A percentile compares a stretch with the other conserved stretches of the same genome.
Conservation (phyloP, 2,888 invertebrate species). For the Agrotis segetum region DNA sequence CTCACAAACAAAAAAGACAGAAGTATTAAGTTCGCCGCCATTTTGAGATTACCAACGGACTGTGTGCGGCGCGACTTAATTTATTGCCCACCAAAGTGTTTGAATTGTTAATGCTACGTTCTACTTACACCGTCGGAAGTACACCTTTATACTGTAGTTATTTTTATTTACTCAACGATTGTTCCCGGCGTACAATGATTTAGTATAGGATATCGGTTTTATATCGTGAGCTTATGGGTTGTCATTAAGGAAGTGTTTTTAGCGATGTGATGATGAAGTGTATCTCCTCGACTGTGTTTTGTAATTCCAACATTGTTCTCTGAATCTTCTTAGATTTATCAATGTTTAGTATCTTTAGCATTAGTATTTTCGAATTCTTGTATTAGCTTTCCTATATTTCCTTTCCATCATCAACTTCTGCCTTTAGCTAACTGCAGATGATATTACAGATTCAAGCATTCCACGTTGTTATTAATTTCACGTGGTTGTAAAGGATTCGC, state of each 20-base stretch:
- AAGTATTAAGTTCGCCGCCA: conserved; percentile 83
- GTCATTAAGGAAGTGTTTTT: not conserved
- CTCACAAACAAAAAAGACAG: conserved; percentile 69
- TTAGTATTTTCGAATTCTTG: not conserved
- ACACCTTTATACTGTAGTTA: conserved; percentile 65
- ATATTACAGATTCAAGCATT: no score
- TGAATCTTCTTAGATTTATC: not conserved
- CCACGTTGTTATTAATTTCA: not conserved
- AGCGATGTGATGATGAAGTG: conserved; percentile 13
- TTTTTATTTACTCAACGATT: conserved; percentile 61
- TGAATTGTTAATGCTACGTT: conserved; percentile 86
- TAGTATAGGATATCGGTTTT: conserved; percentile 44
- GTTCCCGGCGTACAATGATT: conserved; percentile 45
- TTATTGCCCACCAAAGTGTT: conserved; percentile 87
- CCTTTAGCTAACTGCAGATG: not conserved
- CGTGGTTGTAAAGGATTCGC: conserved; percentile 4
- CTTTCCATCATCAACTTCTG: not conserved
- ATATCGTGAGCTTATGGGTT: conserved; percentile 14
- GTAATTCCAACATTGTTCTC: not conserved
- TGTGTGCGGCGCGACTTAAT: conserved; percentile 81
- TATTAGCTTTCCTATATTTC: not conserved
- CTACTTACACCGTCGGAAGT: conserved; percentile 73
- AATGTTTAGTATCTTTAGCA: not conserved
- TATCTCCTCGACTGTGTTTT: not conserved
- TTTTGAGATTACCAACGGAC: conserved; percentile 84